A percentile compares a stretch with the other conserved stretches of the same genome.
Conservation (phyloP, 2,113 vertebrate genomes). For the Mus pahari region DNA sequence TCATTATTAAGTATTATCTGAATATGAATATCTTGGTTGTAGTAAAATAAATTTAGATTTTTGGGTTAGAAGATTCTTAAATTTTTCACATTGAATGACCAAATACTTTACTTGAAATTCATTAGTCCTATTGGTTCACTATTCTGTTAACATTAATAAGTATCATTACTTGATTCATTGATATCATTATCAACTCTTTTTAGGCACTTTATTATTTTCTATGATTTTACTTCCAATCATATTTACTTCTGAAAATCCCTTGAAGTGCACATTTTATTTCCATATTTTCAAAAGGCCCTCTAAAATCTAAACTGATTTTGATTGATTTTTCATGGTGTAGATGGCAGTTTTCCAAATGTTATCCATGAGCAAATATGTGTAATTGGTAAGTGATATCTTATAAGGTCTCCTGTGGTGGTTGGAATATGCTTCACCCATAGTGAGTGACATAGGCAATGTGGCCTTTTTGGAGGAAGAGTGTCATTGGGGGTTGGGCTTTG, state of each 20-base stretch:
- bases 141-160: neutral
- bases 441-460: too few species aligned
- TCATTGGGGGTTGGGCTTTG: too few species aligned
- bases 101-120: neutral
- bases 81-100: constrained; percentile 30
- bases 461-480: too few species aligned
- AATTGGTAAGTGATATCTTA: neutral
- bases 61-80: neutral
- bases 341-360: neutral
- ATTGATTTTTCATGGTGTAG: neutral
- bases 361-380: neutral
- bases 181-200: neutral
- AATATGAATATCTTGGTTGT: neutral
- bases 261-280: neutral
- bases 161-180: neutral
- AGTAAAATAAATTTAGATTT: constrained; percentile 5
- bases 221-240: neutral
- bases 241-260: neutral
- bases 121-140: neutral
- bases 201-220: neutral
- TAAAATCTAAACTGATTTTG: neutral
- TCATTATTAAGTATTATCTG: neutral
- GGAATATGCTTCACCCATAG: too few species aligned
- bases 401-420: neutral
- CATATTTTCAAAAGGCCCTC: neutral